Evolutionary conservation across 2,113 vertebrate genomes (phyloP).

Genomic region (Prietella phreatophila): DNA sequence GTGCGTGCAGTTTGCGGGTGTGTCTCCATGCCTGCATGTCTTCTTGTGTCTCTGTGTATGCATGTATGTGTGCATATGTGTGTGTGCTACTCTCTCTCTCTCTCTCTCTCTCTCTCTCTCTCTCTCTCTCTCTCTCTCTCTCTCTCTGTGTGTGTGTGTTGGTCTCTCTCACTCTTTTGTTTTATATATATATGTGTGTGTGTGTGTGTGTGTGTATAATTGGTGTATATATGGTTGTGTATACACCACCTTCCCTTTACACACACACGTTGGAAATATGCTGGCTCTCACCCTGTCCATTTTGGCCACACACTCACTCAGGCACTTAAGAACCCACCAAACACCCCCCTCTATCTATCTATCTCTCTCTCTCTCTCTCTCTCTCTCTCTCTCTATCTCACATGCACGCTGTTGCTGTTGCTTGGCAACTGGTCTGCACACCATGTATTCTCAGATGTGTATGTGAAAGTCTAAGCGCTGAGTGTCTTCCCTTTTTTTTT

Average conservation of each 20-base stretch:
- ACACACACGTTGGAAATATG: neutral
- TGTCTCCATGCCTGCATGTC: neutral
- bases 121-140: no score
- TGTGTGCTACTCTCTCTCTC: neutral
- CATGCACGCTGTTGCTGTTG: conserved; percentile 60
- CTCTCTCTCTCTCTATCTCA: conserved; percentile 14
- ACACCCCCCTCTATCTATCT: conserved; percentile 38
- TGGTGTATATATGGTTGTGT: no score
- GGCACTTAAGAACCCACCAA: neutral
- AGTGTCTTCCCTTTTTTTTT: conserved; percentile 49
- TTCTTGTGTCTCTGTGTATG: no score
- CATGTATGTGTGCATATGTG: neutral
- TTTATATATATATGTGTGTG: neutral
- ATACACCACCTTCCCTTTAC: neutral
- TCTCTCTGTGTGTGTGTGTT: no score
- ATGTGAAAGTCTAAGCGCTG: conserved; percentile 17
- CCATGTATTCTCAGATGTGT: conserved; percentile 62
- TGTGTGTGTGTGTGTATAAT: neutral
- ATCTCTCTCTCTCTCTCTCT: neutral
- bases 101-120: no score
- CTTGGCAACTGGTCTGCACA: conserved; percentile 72
- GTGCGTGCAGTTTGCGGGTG: neutral
- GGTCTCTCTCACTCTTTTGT: no score
- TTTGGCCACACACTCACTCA: conserved; percentile 14
- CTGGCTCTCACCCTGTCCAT: neutral